These are phyloP conservation scores for Quadriops clusia DNA, from an alignment of 2,888 invertebrate genomes.

Conservation along the genomic window DNA sequence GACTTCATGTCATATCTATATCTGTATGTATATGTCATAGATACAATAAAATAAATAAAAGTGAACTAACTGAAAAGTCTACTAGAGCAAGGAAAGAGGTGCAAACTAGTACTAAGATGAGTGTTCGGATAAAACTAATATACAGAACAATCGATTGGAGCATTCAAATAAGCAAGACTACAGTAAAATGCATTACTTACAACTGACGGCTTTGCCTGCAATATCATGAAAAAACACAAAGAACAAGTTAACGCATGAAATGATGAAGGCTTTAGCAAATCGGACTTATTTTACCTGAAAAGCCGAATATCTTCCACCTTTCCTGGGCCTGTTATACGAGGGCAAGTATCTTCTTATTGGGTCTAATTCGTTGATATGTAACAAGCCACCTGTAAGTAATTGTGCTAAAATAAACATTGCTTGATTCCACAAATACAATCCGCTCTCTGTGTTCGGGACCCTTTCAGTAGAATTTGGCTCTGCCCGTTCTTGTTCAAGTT, in stretches of 20 bases:
- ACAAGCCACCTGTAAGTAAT: conserved; percentile 73
- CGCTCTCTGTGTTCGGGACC: conserved; percentile 38
- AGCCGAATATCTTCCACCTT: conserved; percentile 88
- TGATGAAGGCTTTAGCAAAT: background rate
- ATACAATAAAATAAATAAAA: no score
- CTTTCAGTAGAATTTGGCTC: conserved; percentile 43
- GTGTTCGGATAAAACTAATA: no score
- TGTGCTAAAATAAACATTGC: conserved; percentile 90
- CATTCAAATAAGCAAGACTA: no score
- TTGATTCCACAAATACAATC: conserved; percentile 89
- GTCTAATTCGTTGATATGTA: conserved; percentile 92
- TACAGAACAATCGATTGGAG: no score
- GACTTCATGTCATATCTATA: no score
- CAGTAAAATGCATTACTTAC: conserved; percentile 39
- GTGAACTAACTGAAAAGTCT: no score
- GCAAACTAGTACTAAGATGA: no score
- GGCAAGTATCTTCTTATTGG: conserved; percentile 91
- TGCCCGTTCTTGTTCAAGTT: conserved; percentile 56
- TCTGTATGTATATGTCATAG: no score
- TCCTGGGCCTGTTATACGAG: conserved; percentile 86
- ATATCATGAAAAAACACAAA: conserved; percentile 18
- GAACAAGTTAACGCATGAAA: conserved; percentile 7
- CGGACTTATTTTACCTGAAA: conserved; percentile 91
- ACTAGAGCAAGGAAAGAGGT: no score
- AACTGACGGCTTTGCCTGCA: conserved; percentile 48